Conservation (phyloP, 2,113 vertebrate species). For the Ailuropoda melanoleuca region DNA sequence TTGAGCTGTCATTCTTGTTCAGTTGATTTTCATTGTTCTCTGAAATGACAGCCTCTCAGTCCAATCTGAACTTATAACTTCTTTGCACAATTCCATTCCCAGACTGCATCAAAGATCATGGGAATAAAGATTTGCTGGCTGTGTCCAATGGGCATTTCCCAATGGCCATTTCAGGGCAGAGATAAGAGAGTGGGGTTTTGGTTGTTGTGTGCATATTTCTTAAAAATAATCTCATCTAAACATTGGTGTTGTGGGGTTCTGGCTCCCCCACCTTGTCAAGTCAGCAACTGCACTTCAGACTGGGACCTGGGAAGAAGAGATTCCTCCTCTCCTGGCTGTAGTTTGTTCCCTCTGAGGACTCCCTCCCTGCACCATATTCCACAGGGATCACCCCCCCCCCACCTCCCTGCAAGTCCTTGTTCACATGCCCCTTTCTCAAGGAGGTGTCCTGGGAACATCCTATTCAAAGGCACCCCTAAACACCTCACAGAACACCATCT, state of each 20-base stretch:
- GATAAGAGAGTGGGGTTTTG: not conserved
- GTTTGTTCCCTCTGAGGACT: not conserved
- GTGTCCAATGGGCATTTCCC: not conserved
- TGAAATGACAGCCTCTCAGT: not conserved
- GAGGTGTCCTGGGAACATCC: not conserved
- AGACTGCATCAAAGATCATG: conserved; percentile 8
- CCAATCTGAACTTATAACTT: conserved; percentile 33
- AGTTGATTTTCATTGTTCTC: not conserved
- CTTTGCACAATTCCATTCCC: not conserved
- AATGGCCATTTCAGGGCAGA: not conserved
- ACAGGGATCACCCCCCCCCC: not conserved
- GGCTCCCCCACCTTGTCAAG: conserved; percentile 76
- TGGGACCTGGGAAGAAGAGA: not conserved
- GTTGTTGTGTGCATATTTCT: not conserved
- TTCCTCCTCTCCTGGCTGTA: not conserved
- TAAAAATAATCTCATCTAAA: conserved; percentile 53
- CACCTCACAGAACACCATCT: not conserved
- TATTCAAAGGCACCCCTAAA: not conserved
- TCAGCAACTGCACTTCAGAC: conserved; percentile 67
- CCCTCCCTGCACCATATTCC: not conserved
- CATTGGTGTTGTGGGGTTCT: conserved; percentile 64
- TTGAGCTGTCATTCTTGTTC: not conserved
- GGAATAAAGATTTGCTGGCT: conserved; percentile 15
- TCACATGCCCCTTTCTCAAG: not conserved
- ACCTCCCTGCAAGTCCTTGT: not conserved